Evolutionary conservation across 2,113 vertebrate genomes (phyloP), one percentile per base, ranked within the genome.

Genomic region (Genyomyrus donnyi): DNA sequence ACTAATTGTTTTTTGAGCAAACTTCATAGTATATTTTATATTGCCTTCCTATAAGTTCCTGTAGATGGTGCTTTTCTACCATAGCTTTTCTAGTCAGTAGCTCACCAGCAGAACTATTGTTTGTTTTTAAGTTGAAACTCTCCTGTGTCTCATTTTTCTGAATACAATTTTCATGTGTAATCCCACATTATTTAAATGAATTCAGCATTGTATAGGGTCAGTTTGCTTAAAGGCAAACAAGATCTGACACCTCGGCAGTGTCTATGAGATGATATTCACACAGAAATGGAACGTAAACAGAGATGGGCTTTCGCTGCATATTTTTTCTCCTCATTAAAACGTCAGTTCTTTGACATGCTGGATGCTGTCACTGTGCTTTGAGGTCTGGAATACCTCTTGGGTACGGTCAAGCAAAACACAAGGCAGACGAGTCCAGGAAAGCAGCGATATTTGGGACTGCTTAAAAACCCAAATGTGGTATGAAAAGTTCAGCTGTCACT

Each of bases 1-100:
- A 11, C n/a, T 27, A 66, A 3, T 66, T 66, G 24, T 66, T 11
- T 66, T 66, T 7, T 46, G n/a, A 27, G n/a, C 4, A 21, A 21
- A 45, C 13, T 21, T 13, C 19, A 27, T 31, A 31, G 27, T 35
- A 13, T 80, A 42, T 42, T 19, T 17, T 42, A 17, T 80, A 19
- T 80, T 80, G 74, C 35, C 5, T 39, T 80, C 74, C 35, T 80
- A 49, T 85, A 85, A 13, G n/a, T 48, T 48, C 94, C 94, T 92
- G 91, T 93, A 94, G 94, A 88, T 93, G 93, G 87, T 8, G 10
- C 86, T 0, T 46, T 0, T 62, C 19, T 45, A 5, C 56, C 0
- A 83, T 62, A 87, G 5, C 80, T 0, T 27, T 62, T 24, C 42
- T 0, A 27, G 52, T 24, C 9, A 66, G 31, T 62, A 62, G 7